These are phyloP conservation scores for Limonius californicus DNA, from an alignment of 1,140 invertebrate genomes.

Conservation along the genomic window DNA sequence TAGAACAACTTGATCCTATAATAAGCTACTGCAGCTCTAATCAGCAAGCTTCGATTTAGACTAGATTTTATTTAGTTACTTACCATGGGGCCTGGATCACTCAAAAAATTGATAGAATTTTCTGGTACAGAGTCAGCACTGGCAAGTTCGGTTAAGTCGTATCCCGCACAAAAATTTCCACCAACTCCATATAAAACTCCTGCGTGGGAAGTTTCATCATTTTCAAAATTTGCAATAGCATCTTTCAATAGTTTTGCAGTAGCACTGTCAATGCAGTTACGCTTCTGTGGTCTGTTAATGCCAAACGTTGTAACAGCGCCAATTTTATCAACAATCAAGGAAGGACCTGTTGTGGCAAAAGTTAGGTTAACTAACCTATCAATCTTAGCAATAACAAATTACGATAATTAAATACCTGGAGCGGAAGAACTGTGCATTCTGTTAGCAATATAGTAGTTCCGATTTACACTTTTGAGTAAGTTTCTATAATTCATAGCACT, in stretches of 20 bases:
- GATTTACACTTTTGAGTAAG: too few relatives aligned
- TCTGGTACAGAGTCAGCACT: conserved; percentile 38
- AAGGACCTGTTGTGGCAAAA: too few relatives aligned
- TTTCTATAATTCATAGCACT: too few relatives aligned
- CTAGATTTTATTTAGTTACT: conserved; percentile 9
- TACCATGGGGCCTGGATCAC: conserved; percentile 44
- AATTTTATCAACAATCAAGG: conserved; percentile 59
- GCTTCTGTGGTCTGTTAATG: conserved; percentile 78
- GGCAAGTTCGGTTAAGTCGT: conserved; percentile 70
- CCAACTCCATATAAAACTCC: conserved; percentile 83
- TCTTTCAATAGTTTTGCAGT: conserved; percentile 64
- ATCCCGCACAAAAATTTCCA: conserved; percentile 88
- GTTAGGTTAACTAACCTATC: too few relatives aligned
- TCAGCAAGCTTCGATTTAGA: not conserved
- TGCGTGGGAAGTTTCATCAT: conserved; percentile 62
- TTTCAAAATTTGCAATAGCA: conserved; percentile 76
- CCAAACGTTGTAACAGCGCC: conserved; percentile 70
- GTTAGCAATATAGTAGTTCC: too few relatives aligned
- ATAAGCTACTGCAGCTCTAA: not conserved
- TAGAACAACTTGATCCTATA: not conserved
- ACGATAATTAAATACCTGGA: too few relatives aligned
- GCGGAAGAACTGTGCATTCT: too few relatives aligned
- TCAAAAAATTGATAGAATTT: not conserved
- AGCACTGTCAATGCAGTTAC: conserved; percentile 73
- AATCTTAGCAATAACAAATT: too few relatives aligned